A percentile compares a stretch with the other conserved stretches of the same genome.
phyloP scores from a whole-genome alignment of 2,113 vertebrate species.

The Tapirus terrestris region DNA sequence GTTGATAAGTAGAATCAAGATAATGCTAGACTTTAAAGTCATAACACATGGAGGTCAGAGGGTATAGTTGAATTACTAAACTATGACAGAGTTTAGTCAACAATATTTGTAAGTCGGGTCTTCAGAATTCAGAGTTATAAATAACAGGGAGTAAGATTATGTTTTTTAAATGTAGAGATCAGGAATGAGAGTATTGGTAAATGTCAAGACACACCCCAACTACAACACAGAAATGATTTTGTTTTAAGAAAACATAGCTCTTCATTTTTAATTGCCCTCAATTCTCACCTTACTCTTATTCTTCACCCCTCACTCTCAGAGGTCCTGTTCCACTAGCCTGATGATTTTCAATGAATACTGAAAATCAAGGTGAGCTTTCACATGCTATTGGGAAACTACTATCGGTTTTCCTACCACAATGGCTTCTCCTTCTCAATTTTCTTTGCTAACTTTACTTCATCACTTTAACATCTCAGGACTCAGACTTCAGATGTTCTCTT shows the following conservation, averaged over 20 bases:
- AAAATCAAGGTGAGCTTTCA: background rate
- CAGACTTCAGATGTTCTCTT: background rate
- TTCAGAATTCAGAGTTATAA: background rate
- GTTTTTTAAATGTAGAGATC: background rate
- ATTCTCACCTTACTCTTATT: background rate
- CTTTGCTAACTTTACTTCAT: background rate
- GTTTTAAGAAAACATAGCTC: background rate
- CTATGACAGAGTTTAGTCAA: background rate
- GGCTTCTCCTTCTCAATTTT: background rate
- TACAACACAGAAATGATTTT: background rate
- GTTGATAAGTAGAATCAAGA: background rate
- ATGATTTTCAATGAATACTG: background rate
- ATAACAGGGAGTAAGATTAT: background rate
- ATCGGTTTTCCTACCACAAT: accelerated
- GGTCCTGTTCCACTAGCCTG: accelerated
- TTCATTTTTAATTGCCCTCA: background rate
- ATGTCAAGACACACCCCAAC: background rate
- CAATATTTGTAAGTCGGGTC: background rate
- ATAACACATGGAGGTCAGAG: background rate
- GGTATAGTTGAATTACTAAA: background rate
- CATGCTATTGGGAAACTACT: background rate
- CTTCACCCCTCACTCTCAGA: background rate
- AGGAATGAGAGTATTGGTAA: background rate
- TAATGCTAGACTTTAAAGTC: background rate
- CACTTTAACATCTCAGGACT: background rate